These are phyloP conservation scores for Strix aluco DNA, from an alignment of 2,113 vertebrate genomes.

Conservation along the genomic window DNA sequence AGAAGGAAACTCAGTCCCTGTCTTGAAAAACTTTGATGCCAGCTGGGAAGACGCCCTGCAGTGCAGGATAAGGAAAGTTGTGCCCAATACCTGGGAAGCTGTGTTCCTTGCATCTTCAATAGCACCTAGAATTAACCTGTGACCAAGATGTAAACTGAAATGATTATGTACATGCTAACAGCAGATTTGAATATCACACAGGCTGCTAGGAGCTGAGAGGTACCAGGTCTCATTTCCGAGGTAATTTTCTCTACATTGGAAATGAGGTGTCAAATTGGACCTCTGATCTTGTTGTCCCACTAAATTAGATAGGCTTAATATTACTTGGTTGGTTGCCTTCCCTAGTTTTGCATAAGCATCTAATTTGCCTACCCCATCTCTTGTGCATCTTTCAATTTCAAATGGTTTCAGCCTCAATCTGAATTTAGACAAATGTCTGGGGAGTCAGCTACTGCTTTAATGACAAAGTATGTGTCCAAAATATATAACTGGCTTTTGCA, in stretches of 20 bases:
- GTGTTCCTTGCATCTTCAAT: not conserved
- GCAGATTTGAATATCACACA: not conserved
- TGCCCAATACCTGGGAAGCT: not conserved
- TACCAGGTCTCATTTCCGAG: not conserved
- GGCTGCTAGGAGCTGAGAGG: not conserved
- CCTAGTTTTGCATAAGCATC: conserved; percentile 13
- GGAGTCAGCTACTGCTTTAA: not conserved
- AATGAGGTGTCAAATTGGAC: conserved; percentile 22
- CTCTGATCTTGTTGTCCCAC: not conserved
- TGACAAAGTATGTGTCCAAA: not conserved
- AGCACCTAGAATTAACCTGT: not conserved
- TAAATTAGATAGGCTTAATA: conserved; percentile 7
- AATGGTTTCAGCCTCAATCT: not conserved
- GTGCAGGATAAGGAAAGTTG: not conserved
- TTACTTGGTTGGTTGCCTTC: not conserved
- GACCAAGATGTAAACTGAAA: not conserved
- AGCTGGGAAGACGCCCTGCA: not conserved
- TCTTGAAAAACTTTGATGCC: not conserved
- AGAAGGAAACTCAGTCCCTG: not conserved
- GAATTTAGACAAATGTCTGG: not conserved
- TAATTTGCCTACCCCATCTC: not conserved
- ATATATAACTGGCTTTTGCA: not conserved
- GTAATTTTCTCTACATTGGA: conserved; percentile 17
- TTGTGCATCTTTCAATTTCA: not conserved
- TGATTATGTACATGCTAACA: not conserved